A percentile compares a stretch with the other conserved stretches of the same genome.
These are phyloP conservation scores for Platysteira castanea DNA, from an alignment of 2,113 vertebrate genomes.

Conservation along the genomic window DNA sequence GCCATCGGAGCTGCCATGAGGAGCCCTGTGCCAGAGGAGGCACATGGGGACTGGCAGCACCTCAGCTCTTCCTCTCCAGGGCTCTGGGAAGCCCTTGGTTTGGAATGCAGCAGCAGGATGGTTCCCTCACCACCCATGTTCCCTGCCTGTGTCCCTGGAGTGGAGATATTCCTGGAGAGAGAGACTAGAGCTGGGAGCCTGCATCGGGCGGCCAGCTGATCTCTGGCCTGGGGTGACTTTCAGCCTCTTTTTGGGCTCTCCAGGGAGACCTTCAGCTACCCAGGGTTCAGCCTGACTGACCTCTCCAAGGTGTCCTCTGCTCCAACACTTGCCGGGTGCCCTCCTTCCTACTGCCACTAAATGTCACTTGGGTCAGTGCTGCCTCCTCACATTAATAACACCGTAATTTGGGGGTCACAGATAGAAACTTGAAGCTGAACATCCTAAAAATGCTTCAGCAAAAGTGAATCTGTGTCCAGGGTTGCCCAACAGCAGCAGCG, in stretches of 20 bases:
- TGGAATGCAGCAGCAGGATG: rapidly evolving
- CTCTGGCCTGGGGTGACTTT: background rate
- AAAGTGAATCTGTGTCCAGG: background rate
- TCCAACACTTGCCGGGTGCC: rapidly evolving
- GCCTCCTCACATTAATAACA: background rate
- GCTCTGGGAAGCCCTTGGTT: background rate
- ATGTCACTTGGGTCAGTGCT: rapidly evolving
- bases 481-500: background rate
- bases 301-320: background rate
- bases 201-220: rapidly evolving
- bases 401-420: background rate
- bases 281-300: background rate
- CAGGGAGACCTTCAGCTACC: background rate
- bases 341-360: background rate
- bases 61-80: background rate
- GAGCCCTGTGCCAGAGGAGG: background rate
- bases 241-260: no score
- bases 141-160: background rate
- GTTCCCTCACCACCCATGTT: rapidly evolving
- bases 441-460: background rate
- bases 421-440: background rate
- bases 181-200: background rate
- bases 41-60: rapidly evolving
- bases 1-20: background rate
- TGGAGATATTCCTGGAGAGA: background rate